phyloP scores from a whole-genome alignment of 2,888 invertebrate species.

The Operophtera brumata region DNA sequence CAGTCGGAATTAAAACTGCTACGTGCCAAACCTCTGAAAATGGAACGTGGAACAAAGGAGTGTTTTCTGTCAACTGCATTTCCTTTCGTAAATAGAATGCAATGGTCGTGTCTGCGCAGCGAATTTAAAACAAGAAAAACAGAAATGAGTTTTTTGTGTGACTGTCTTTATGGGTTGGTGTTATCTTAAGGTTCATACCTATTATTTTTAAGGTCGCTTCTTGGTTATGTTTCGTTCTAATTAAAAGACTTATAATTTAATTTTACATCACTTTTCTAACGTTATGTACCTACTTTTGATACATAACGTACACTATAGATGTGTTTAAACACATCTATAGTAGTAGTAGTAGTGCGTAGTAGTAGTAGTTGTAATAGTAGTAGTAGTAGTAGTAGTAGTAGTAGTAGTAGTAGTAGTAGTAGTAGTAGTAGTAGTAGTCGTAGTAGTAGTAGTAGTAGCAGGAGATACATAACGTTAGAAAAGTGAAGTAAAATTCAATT shows the following conservation, averaged over 20 bases:
- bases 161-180: conserved; percentile 37
- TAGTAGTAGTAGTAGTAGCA: no score
- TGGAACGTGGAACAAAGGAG: conserved; percentile 62
- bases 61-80: conserved; percentile 70
- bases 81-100: conserved; percentile 69
- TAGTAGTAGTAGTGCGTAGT: no score
- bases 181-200: conserved; percentile 18
- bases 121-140: conserved; percentile 49
- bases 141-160: conserved; percentile 40
- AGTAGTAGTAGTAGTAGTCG: no score
- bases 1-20: conserved; percentile 35
- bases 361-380: no score
- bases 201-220: conserved; percentile 14
- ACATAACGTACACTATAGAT: no score
- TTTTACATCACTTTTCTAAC: no score
- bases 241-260: neutral
- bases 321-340: no score
- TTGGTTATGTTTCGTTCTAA: neutral
- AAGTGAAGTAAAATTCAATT: no score
- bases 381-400: no score
- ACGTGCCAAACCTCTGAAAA: conserved; percentile 38
- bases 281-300: no score
- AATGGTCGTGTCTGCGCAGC: conserved; percentile 51
- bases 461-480: no score
- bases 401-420: no score